A percentile compares a stretch with the other conserved stretches of the same genome.
Evolutionary conservation across 2,888 invertebrate genomes (phyloP).

Genomic region (Tupiocoris notatus): DNA sequence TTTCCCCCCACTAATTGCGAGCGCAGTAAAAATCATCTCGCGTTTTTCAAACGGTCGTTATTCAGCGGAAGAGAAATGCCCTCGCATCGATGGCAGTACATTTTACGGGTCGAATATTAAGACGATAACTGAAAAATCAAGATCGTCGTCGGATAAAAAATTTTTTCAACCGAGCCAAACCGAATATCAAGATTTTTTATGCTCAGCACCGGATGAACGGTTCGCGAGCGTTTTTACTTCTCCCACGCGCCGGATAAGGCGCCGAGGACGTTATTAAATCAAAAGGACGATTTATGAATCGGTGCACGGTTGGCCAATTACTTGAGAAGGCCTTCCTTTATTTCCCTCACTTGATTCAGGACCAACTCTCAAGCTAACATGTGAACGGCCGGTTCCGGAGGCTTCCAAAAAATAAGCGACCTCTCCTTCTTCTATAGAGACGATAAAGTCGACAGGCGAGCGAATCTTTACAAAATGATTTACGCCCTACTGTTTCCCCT

Average conservation of each 20-base stretch:
- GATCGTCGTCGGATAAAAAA: neutral
- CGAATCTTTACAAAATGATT: neutral
- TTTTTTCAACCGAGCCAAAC: neutral
- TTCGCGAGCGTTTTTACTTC: neutral
- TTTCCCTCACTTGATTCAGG: neutral
- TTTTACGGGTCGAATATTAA: neutral
- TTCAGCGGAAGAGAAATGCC: neutral
- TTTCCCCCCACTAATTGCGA: neutral
- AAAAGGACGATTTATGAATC: slow-evolving; percentile 28
- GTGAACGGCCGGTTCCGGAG: neutral
- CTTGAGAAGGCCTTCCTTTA: slow-evolving; percentile 1
- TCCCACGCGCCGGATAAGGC: slow-evolving; percentile 22
- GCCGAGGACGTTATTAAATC: slow-evolving; percentile 28
- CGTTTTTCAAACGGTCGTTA: neutral
- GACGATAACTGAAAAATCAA: neutral
- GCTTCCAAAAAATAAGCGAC: neutral
- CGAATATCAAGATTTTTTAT: neutral
- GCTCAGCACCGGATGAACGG: neutral
- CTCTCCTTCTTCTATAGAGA: neutral
- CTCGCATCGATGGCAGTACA: neutral
- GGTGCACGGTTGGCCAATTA: slow-evolving; percentile 33
- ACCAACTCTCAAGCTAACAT: too few relatives aligned
- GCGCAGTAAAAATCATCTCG: neutral
- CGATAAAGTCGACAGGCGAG: neutral
- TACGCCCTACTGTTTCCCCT: neutral